A percentile compares a stretch with the other conserved stretches of the same genome.
phyloP scores from a whole-genome alignment of 2,113 vertebrate species.

The Protobothrops mucrosquamatus region DNA sequence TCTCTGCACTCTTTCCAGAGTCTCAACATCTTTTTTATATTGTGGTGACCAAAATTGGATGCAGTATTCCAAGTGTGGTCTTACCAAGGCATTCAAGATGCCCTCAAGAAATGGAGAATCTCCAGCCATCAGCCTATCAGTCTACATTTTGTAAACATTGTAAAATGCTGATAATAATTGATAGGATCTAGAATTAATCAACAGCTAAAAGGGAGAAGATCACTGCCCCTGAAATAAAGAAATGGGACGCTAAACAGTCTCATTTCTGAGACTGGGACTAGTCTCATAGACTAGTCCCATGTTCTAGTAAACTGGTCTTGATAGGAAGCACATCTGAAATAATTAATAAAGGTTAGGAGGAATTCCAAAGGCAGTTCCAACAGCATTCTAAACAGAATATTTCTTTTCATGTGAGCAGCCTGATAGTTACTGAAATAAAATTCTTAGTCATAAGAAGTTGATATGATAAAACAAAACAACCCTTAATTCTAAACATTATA shows the following conservation, averaged over 20 bases:
- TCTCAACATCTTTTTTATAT: neutral
- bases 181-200: neutral
- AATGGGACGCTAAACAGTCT: neutral
- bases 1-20: neutral
- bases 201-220: neutral
- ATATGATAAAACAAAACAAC: constrained; percentile 39
- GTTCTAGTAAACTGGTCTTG: neutral
- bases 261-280: neutral
- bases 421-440: constrained; percentile 43
- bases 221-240: neutral
- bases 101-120: neutral
- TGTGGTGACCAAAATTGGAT: neutral
- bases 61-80: neutral
- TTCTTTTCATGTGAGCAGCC: constrained; percentile 44
- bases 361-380: constrained; percentile 29
- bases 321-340: neutral
- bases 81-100: neutral
- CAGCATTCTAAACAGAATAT: constrained; percentile 41
- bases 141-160: neutral
- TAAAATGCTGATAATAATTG: neutral
- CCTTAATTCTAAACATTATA: constrained; percentile 20
- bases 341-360: neutral
- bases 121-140: neutral
- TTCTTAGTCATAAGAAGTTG: constrained; percentile 38
- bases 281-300: neutral